Base-by-base conservation (phyloP, 2,797 vertebrate species). In the Enteromius treurensis region DNA sequence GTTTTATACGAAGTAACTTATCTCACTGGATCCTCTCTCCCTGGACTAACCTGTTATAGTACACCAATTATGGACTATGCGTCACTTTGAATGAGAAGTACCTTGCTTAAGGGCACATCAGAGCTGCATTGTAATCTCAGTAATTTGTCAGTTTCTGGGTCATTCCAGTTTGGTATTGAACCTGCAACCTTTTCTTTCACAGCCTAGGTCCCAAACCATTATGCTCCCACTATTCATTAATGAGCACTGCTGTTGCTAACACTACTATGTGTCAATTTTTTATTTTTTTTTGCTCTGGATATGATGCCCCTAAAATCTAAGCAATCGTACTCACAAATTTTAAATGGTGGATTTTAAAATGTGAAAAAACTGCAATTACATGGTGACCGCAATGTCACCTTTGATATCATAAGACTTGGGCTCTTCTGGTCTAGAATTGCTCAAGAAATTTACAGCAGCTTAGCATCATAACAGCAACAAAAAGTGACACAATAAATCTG, bases 31-130 rank as follows among this genome's bases (percentile, higher is more conserved):
- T 64, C 21, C n/a, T 6, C 14, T 51, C 69, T 64, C 45, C 0
- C 29, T 65, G 80, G 69, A 74, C 69, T 37, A 74, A 74, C 69
- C 58, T 26, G 80, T 81, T 74, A 81, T 49, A 81, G 69, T 37
- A 17, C 1, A 14, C 4, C 42, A 74, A 26, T 81, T 74, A 74
- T 62, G 14, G 29, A 37, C 40, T 23, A n/a, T 17, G 40, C 9
- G 19, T 81, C 53, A 62, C 13, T 73, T 71, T 62, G 69, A 73
- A 58, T 51, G 69, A 73, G 55, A 73, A 23, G 40, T 62, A 64
- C 5, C 3, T 74, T 53, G 21, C 75, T 70, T 60, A 55, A 65
- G 65, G 73, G 69, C 45, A 77, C 40, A 47, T 62, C 21, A 60
- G 81, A n/a, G 42, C 77, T 23, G 13, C 29, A 26, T 26, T 64